These are phyloP conservation scores for Lagorchestes hirsutus DNA, from an alignment of 2,797 vertebrate genomes.

Conservation along the genomic window DNA sequence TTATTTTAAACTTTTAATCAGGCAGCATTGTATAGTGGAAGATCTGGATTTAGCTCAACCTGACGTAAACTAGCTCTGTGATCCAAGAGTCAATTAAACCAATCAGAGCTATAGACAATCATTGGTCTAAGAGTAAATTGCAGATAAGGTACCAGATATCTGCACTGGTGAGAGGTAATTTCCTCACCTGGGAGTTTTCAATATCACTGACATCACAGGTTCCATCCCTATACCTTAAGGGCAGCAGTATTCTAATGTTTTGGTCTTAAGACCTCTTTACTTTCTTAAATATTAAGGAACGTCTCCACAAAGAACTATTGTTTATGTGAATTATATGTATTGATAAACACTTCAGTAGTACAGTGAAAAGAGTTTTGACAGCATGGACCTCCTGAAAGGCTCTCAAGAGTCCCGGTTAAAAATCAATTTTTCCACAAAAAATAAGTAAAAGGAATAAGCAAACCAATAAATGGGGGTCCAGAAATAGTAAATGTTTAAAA, in stretches of 20 bases:
- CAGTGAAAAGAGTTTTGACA: not conserved
- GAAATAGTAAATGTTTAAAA: slow-evolving; percentile 30
- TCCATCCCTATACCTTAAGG: not conserved
- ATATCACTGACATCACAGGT: not conserved
- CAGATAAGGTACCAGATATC: not conserved
- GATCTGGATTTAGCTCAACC: not conserved
- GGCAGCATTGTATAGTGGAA: not conserved
- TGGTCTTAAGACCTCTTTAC: not conserved
- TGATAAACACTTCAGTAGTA: not conserved
- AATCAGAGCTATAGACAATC: not conserved
- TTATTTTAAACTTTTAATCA: slow-evolving; percentile 49
- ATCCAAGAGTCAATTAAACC: not conserved
- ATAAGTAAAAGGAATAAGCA: slow-evolving; percentile 46
- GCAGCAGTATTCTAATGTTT: not conserved
- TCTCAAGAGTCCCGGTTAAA: not conserved
- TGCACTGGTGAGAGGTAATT: not conserved
- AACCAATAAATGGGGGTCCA: slow-evolving; percentile 37
- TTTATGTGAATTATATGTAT: not conserved
- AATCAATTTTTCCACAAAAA: not conserved
- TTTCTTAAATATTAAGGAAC: not conserved
- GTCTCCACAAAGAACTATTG: not conserved
- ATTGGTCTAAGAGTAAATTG: not conserved
- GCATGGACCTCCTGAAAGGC: not conserved
- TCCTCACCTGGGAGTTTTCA: not conserved
- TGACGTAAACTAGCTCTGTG: not conserved